A percentile compares a stretch with the other conserved stretches of the same genome.
phyloP scores from a whole-genome alignment of 2,888 invertebrate genomes.

The Adineta ricciae region DNA sequence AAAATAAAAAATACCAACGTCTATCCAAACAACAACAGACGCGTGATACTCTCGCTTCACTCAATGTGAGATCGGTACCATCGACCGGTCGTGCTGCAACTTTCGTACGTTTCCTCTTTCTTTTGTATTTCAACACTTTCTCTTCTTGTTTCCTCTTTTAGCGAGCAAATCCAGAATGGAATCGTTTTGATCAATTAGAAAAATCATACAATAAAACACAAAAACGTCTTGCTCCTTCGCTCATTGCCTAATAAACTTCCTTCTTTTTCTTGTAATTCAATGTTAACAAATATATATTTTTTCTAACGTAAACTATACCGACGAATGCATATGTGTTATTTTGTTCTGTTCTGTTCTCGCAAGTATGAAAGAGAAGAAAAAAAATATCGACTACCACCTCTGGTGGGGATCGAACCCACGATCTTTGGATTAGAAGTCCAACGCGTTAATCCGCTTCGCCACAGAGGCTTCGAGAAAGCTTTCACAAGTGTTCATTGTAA shows the following conservation, averaged over 20 bases:
- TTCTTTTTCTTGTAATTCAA: neutral
- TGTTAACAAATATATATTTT: neutral
- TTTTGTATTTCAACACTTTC: neutral
- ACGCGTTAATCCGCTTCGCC: conserved; percentile 36
- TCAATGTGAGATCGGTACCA: neutral
- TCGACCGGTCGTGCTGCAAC: neutral
- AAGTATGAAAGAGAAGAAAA: neutral
- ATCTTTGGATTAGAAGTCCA: conserved; percentile 41
- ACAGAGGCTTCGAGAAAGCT: conserved; percentile 12
- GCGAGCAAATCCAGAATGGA: neutral
- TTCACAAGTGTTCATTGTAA: neutral
- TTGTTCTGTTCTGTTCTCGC: too few species aligned
- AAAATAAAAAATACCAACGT: neutral
- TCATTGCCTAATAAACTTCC: neutral
- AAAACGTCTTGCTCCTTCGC: neutral
- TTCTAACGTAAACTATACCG: neutral
- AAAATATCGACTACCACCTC: conserved; percentile 34
- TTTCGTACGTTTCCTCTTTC: neutral
- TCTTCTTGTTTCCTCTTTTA: neutral
- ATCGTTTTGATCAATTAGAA: conserved; percentile 16
- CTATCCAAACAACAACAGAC: neutral
- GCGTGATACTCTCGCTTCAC: neutral
- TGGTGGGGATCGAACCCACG: conserved; percentile 41
- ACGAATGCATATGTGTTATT: too few species aligned
- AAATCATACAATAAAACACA: neutral